Evolutionary conservation across 2,888 invertebrate species (phyloP), one percentile per base, ranked within the genome.

Genomic region (Heterodera filipjevi): DNA sequence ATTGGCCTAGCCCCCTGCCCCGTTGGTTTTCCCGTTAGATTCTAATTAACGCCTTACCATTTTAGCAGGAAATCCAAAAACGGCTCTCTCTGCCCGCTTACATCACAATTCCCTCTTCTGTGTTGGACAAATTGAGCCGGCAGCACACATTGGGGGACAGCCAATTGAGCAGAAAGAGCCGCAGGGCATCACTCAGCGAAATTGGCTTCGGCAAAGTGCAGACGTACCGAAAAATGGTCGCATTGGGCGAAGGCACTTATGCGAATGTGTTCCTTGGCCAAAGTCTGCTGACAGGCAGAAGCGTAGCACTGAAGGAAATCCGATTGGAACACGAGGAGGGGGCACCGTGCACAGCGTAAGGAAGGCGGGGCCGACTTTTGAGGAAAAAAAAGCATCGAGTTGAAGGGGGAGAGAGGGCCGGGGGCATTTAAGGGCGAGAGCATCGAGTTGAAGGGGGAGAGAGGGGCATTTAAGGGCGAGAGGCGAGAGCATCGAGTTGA

Each of bases 201-300:
- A 92, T 93, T 86, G 93, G 93, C 30, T 93, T 93, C 90, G 93
- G 93, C 19, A 91, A 92, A 86, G 91, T 92, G 89, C 93, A 93
- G 89, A 93, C 93, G 12, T 93, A 82, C 44, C 80, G 79, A 19
- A 75, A 75, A 87, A 89, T 93, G 82, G 92, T 93, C 85, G 93
- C 92, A 89, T 89, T 93, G 76, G 93, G 93, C 82, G 92, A 93
- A 92, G 93, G 93, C 80, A 93, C 93, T 44, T 93, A 93, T 89
- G 93, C 93, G 77, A 93, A 92, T 78, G 93, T 93, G 84, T 93
- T 91, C 90, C 92, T 92, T 89, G 93, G 93, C 66, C 91, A 91
- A 85, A 92, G 92, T 81, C 53, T 78, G 35, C 90, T 92, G 76
- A 93, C 92, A 70, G 92, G 92, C 84, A 92, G 91, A 86, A 89